Conservation (phyloP, 2,888 invertebrate species). For the Heliconius charithonia region DNA sequence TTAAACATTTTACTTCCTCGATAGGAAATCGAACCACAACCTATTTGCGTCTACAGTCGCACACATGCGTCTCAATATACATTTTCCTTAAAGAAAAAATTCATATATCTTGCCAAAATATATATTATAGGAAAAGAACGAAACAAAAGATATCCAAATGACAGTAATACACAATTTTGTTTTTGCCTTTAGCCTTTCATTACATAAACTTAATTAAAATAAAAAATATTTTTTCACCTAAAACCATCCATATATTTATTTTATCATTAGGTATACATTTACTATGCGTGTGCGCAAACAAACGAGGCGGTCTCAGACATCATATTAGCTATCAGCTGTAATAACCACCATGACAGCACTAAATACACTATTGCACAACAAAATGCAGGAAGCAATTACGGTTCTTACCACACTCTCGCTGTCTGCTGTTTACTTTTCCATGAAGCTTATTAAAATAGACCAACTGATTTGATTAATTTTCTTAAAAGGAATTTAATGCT, state of each 20-base stretch:
- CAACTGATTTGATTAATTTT: not conserved
- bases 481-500: not conserved
- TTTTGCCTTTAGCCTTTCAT: no score
- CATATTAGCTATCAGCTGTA: not conserved
- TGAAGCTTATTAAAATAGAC: slow-evolving; percentile 18
- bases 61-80: no score
- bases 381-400: slow-evolving; percentile 29
- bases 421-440: slow-evolving; percentile 30
- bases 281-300: not conserved
- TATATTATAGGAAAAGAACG: no score
- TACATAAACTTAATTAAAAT: no score
- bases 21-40: no score
- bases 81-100: no score
- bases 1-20: no score
- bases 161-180: no score
- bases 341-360: slow-evolving; percentile 10
- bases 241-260: not conserved
- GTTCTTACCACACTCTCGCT: slow-evolving; percentile 25
- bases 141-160: no score
- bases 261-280: not conserved
- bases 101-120: no score
- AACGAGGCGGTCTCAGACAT: not conserved
- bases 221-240: no score
- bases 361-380: slow-evolving; percentile 32
- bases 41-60: no score